These are phyloP conservation scores for Escarpia spicata DNA, from an alignment of 2,888 invertebrate genomes.

Conservation along the genomic window DNA sequence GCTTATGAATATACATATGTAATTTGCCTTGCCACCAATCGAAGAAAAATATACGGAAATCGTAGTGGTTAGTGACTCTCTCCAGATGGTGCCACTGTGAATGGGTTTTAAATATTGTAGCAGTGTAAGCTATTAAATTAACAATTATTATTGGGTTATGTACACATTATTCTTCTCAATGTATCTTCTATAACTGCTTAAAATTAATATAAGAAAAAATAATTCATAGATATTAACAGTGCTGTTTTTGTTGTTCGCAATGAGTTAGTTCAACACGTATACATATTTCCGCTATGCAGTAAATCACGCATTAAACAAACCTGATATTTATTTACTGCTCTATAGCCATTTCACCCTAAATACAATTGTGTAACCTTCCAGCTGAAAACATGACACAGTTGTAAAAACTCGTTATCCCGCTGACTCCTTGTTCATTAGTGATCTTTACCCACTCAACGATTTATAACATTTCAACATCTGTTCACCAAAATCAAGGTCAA, in stretches of 20 bases:
- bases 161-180: neutral
- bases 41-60: no score
- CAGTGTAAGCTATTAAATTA: neutral
- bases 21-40: no score
- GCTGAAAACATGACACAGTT: neutral
- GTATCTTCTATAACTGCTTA: neutral
- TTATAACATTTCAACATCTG: neutral
- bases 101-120: no score
- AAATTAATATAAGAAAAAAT: neutral
- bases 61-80: no score
- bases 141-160: neutral
- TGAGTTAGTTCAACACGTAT: neutral
- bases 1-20: no score
- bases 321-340: neutral
- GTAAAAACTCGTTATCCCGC: neutral
- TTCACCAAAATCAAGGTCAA: neutral
- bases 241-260: neutral
- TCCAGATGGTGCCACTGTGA: no score
- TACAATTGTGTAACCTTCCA: neutral
- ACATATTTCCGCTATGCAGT: neutral
- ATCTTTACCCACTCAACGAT: neutral
- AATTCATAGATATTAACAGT: neutral
- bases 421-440: neutral
- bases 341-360: neutral
- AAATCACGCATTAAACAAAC: neutral